phyloP scores from a whole-genome alignment of 2,888 invertebrate genomes.

The Bursaphelenchus okinawaensis region DNA sequence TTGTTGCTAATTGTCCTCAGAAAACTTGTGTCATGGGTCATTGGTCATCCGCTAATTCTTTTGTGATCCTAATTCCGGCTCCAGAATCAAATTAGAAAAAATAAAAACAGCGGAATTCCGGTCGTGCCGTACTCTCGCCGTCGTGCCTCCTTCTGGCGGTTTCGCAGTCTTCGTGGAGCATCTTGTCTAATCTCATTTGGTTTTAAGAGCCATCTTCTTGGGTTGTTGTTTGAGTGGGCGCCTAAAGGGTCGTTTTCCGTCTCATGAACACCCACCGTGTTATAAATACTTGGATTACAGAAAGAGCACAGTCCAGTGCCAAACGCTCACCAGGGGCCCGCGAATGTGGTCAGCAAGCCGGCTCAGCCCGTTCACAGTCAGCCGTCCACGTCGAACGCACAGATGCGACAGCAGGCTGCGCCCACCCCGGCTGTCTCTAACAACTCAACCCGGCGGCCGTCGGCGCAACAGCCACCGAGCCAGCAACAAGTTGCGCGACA shows the following conservation, averaged over 20 bases:
- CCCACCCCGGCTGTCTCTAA: neutral
- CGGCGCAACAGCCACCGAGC: slow-evolving; percentile 16
- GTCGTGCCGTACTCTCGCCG: neutral
- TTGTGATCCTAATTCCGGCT: neutral
- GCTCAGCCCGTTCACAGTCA: slow-evolving; percentile 1
- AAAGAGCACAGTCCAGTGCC: neutral
- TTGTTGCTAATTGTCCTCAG: no score
- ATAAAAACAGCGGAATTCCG: neutral
- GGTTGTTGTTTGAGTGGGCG: neutral
- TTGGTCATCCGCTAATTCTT: neutral
- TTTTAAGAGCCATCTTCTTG: neutral
- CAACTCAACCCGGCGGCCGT: neutral
- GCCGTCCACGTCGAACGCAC: slow-evolving; percentile 1
- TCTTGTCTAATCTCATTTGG: neutral
- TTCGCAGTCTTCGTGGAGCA: neutral
- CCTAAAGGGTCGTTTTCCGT: neutral
- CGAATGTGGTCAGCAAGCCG: slow-evolving; percentile 1
- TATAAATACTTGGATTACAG: neutral
- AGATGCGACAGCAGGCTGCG: slow-evolving; percentile 2
- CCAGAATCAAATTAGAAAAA: neutral
- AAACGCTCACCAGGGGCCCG: neutral
- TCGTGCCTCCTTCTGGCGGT: neutral
- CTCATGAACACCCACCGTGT: neutral
- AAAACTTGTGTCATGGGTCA: neutral
- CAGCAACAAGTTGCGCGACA: slow-evolving; percentile 17